phyloP scores from a whole-genome alignment of 2,888 invertebrate species.

The Archips crataeganus region DNA sequence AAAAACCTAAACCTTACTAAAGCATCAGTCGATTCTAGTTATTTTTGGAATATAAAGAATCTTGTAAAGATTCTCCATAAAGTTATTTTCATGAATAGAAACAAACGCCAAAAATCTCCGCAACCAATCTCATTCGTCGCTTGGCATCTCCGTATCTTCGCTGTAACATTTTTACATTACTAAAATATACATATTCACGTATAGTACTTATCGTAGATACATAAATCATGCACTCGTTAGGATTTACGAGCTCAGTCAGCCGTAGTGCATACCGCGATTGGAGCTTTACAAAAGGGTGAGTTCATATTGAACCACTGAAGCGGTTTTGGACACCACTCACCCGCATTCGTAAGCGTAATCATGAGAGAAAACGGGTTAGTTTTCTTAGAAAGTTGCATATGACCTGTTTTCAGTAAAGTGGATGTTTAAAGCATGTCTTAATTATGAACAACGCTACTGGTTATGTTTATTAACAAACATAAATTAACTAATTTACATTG shows the following conservation, averaged over 20 bases:
- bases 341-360: too few species aligned
- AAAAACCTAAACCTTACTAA: too few species aligned
- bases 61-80: too few species aligned
- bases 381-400: too few species aligned
- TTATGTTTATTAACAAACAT: too few species aligned
- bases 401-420: too few species aligned
- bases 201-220: constrained; percentile 46
- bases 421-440: too few species aligned
- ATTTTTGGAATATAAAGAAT: too few species aligned
- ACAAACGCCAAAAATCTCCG: constrained; percentile 24
- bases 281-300: constrained; percentile 73
- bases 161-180: constrained; percentile 51
- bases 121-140: constrained; percentile 18
- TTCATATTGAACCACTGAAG: constrained; percentile 61
- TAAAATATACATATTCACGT: constrained; percentile 43
- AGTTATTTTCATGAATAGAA: background rate
- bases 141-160: constrained; percentile 53
- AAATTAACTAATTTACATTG: too few species aligned
- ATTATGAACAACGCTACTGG: too few species aligned
- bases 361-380: too few species aligned
- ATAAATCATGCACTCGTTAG: constrained; percentile 85
- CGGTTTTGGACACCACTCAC: constrained; percentile 43
- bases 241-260: constrained; percentile 77
- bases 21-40: too few species aligned
- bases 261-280: constrained; percentile 68